phyloP scores from a whole-genome alignment of 2,888 invertebrate genomes.

The Pristionchus mayeri region DNA sequence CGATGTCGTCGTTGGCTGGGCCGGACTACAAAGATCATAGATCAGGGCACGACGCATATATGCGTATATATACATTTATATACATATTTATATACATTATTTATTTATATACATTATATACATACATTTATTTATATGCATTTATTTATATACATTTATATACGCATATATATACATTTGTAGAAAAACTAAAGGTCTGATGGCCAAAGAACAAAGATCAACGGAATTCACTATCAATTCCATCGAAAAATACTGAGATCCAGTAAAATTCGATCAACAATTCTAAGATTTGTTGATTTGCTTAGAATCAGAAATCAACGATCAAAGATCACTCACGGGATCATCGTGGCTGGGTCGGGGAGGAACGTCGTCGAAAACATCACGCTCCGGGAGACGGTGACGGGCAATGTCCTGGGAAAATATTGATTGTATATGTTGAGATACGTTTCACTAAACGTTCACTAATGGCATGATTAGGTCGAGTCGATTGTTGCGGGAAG shows the following conservation, averaged over 20 bases:
- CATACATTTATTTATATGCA: too few species aligned
- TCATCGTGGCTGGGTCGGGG: constrained; percentile 14
- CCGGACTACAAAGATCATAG: background rate
- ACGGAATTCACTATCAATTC: background rate
- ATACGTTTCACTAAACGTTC: background rate
- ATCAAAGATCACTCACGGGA: constrained; percentile 4
- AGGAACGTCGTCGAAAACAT: constrained; percentile 33
- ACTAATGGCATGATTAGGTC: too few species aligned
- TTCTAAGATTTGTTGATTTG: background rate
- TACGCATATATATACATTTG: too few species aligned
- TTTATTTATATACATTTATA: too few species aligned
- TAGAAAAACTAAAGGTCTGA: too few species aligned
- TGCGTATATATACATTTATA: too few species aligned
- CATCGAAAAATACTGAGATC: too few species aligned
- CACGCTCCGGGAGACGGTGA: constrained; percentile 12
- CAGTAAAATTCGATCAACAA: background rate
- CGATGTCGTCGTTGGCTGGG: constrained; percentile 31
- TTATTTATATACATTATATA: too few species aligned
- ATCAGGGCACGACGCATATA: too few species aligned
- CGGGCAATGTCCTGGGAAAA: background rate
- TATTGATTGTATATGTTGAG: background rate
- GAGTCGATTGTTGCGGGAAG: too few species aligned
- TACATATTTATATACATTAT: too few species aligned
- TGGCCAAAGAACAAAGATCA: background rate
- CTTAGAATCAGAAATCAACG: background rate